phyloP scores from a whole-genome alignment of 2,888 invertebrate genomes.

The Euspilapteryx auroguttella region DNA sequence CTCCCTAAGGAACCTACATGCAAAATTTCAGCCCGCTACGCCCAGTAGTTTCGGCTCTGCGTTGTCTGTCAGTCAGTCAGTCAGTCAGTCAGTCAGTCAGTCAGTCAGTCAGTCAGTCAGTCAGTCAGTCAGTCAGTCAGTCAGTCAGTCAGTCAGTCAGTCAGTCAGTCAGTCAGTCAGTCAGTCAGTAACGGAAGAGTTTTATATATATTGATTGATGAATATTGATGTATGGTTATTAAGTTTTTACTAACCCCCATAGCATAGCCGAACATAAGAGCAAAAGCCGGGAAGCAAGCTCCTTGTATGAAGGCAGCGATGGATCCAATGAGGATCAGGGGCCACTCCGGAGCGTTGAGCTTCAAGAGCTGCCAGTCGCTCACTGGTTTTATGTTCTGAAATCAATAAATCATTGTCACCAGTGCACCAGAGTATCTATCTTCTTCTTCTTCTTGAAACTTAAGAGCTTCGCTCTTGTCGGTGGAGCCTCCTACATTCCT shows the following conservation, averaged over 20 bases:
- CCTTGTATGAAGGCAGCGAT: slow-evolving; percentile 67
- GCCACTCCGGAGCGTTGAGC: slow-evolving; percentile 67
- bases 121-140: too few relatives aligned
- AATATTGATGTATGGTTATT: too few relatives aligned
- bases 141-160: too few relatives aligned
- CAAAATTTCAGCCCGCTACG: neutral
- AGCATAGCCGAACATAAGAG: slow-evolving; percentile 70
- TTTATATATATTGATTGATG: too few relatives aligned
- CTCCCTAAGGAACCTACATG: neutral
- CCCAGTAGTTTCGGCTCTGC: neutral
- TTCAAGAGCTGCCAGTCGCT: slow-evolving; percentile 57
- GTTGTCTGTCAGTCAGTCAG: neutral
- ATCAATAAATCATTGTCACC: neutral
- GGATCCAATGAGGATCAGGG: slow-evolving; percentile 60
- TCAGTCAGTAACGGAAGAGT: too few relatives aligned
- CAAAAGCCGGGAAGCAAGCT: slow-evolving; percentile 67
- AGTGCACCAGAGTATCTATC: too few relatives aligned
- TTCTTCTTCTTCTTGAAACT: too few relatives aligned
- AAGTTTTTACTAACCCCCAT: slow-evolving; percentile 47
- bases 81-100: neutral
- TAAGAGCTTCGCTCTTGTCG: too few relatives aligned
- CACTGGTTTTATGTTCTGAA: slow-evolving; percentile 27
- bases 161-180: too few relatives aligned
- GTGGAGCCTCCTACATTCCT: too few relatives aligned
- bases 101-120: too few relatives aligned